phyloP scores from a whole-genome alignment of 2,113 vertebrate genomes.

The Melanocharis versteri region DNA sequence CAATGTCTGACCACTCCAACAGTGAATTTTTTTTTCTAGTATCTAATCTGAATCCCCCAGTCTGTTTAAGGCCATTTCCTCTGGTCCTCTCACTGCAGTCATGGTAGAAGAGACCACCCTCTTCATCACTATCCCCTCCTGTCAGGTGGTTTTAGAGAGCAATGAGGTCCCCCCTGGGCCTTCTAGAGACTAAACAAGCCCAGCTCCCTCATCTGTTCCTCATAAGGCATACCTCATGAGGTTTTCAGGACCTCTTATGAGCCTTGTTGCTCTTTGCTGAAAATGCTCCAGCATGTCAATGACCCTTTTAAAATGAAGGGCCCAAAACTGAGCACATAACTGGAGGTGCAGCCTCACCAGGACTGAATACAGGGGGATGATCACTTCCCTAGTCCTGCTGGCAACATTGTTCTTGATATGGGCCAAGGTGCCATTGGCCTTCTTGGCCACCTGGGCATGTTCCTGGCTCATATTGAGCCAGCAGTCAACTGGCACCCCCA shows the following conservation, averaged over 20 bases:
- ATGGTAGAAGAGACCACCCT: background rate
- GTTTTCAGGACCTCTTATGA: background rate
- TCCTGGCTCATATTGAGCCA: rapidly evolving
- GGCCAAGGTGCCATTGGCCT: background rate
- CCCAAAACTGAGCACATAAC: background rate
- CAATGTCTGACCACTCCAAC: background rate
- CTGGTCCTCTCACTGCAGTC: background rate
- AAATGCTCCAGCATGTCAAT: rapidly evolving
- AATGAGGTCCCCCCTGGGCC: background rate
- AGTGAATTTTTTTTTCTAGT: background rate
- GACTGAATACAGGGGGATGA: no score
- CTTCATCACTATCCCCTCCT: background rate
- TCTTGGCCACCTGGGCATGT: background rate
- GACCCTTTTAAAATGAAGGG: background rate
- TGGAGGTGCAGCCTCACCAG: background rate
- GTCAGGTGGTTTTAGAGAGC: background rate
- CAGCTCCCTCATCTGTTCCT: background rate
- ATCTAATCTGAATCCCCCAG: background rate
- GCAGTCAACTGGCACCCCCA: background rate
- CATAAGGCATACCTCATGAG: no score
- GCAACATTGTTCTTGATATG: background rate
- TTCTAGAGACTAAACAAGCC: background rate
- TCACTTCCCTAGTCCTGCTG: background rate
- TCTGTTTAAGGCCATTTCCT: background rate
- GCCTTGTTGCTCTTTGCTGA: background rate